Conservation (phyloP, 2,888 invertebrate species). For the Argyresthia goedartella region DNA sequence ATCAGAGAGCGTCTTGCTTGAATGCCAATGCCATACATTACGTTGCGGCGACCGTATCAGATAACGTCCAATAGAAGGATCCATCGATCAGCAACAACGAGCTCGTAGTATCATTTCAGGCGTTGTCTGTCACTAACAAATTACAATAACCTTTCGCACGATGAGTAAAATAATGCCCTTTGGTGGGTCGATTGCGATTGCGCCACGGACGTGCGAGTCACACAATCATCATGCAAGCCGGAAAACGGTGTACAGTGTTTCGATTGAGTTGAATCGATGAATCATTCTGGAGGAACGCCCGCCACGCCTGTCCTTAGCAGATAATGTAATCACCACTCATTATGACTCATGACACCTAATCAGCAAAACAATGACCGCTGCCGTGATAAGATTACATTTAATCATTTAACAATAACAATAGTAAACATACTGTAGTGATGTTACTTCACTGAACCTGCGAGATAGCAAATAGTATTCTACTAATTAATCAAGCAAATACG, state of each 20-base stretch:
- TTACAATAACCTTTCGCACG: background rate
- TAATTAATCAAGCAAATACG: no score
- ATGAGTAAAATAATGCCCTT: background rate
- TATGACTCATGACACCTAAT: slow-evolving; percentile 52
- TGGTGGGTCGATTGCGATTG: no score
- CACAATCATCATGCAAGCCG: slow-evolving; percentile 11
- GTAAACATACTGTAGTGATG: no score
- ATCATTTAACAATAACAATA: slow-evolving; percentile 8
- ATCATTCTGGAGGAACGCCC: slow-evolving; percentile 53
- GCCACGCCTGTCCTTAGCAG: slow-evolving; percentile 35
- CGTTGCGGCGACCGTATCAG: background rate
- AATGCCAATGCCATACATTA: slow-evolving; percentile 39
- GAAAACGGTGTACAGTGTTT: slow-evolving; percentile 10
- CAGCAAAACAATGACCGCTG: slow-evolving; percentile 24
- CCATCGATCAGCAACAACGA: background rate
- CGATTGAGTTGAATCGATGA: slow-evolving; percentile 29
- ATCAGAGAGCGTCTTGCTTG: slow-evolving; percentile 47
- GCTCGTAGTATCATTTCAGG: background rate
- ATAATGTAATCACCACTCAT: slow-evolving; percentile 31
- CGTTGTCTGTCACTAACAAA: no score
- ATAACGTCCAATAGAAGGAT: background rate
- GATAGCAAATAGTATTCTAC: no score
- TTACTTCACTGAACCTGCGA: no score
- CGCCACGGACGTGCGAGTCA: no score
- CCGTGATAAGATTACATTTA: slow-evolving; percentile 30